These are phyloP conservation scores for Anticlea derivata DNA, from an alignment of 2,888 invertebrate species.

Conservation along the genomic window DNA sequence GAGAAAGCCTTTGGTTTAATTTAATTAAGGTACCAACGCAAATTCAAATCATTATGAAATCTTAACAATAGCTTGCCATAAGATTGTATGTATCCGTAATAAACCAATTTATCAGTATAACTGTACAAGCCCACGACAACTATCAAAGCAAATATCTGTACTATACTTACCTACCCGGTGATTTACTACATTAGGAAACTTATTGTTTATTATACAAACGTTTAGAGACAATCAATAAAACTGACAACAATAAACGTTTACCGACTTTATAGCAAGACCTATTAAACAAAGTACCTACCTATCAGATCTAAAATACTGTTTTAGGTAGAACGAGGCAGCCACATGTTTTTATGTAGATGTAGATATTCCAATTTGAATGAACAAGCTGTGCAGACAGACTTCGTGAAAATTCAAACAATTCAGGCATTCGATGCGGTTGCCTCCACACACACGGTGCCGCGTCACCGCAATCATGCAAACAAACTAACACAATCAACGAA, in stretches of 20 bases:
- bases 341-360: neutral
- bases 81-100: conserved; percentile 18
- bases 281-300: too few relatives aligned
- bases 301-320: neutral
- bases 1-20: conserved; percentile 43
- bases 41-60: too few relatives aligned
- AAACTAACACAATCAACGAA: conserved; percentile 66
- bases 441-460: conserved; percentile 46
- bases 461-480: conserved; percentile 57
- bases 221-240: conserved; percentile 9
- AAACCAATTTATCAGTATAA: conserved; percentile 14
- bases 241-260: conserved; percentile 4
- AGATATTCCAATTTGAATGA: conserved; percentile 8
- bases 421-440: conserved; percentile 45
- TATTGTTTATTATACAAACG: conserved; percentile 11
- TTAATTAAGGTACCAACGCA: conserved; percentile 41
- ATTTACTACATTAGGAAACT: conserved; percentile 12
- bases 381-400: conserved; percentile 20
- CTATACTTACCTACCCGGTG: neutral
- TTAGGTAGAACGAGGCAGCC: neutral
- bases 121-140: conserved; percentile 12
- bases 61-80: conserved; percentile 21
- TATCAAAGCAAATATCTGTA: conserved; percentile 18
- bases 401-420: conserved; percentile 40
- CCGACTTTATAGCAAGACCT: neutral